A percentile compares a stretch with the other conserved stretches of the same genome.
Evolutionary conservation across 1,140 invertebrate genomes (phyloP).

Genomic region (Drosophila aff.): DNA sequence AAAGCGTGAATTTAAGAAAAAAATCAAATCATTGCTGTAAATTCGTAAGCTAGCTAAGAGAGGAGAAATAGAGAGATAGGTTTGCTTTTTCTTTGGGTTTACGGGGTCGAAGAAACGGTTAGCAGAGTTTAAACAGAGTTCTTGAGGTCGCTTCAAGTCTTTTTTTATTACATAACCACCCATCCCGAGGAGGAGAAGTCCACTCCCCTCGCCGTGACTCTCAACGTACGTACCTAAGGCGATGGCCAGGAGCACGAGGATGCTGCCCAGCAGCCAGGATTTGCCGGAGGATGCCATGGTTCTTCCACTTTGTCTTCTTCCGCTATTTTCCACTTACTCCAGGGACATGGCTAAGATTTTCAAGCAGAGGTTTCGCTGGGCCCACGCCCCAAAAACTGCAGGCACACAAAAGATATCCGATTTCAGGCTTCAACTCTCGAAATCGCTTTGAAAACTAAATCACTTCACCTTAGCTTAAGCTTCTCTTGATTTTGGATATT

Average conservation of each 20-base stretch:
- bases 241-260: conserved; percentile 62
- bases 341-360: conserved; percentile 51
- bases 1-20: conserved; percentile 80
- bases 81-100: conserved; percentile 34
- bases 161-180: conserved; percentile 61
- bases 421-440: neutral
- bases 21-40: conserved; percentile 85
- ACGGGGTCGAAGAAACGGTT: conserved; percentile 40
- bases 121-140: conserved; percentile 47
- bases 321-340: conserved; percentile 36
- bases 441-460: neutral
- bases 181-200: conserved; percentile 12
- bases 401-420: conserved; percentile 19
- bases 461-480: conserved; percentile 35
- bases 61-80: conserved; percentile 47
- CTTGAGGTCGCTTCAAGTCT: neutral
- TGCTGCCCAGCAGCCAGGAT: conserved; percentile 56
- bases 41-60: conserved; percentile 62
- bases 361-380: conserved; percentile 15
- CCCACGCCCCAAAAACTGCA: conserved; percentile 58
- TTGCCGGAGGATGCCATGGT: conserved; percentile 56
- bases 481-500: conserved; percentile 25
- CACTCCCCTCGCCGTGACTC: conserved; percentile 12
- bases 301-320: conserved; percentile 19
- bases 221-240: conserved; percentile 65